These are phyloP conservation scores for Lepisosteus osseus DNA, from an alignment of 2,113 vertebrate genomes.

Conservation along the genomic window DNA sequence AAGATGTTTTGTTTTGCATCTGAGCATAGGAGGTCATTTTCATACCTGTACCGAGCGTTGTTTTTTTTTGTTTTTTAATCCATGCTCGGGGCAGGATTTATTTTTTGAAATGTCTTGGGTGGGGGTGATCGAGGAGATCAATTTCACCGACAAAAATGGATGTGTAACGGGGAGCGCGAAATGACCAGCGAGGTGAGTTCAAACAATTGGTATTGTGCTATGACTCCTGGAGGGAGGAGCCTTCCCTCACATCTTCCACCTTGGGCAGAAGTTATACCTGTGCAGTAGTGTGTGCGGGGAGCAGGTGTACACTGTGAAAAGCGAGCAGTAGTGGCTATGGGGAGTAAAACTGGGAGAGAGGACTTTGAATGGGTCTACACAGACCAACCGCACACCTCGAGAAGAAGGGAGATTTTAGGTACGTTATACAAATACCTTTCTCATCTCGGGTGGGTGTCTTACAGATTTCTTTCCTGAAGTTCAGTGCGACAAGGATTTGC, in stretches of 20 bases:
- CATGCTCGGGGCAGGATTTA: no score
- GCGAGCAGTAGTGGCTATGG: constrained; percentile 63
- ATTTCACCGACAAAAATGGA: no score
- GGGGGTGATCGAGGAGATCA: no score
- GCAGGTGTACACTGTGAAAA: neutral
- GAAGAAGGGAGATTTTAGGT: constrained; percentile 92
- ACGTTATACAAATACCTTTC: constrained; percentile 36
- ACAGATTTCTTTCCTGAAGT: neutral
- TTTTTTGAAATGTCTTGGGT: no score
- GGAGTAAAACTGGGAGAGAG: constrained; percentile 67
- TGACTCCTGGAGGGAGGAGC: constrained; percentile 2
- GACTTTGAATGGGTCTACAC: constrained; percentile 97
- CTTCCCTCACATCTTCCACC: constrained; percentile 21
- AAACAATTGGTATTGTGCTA: no score
- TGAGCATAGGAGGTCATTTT: no score
- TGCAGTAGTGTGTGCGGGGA: neutral
- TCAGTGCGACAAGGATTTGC: no score
- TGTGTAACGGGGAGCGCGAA: neutral
- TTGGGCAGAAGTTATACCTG: constrained; percentile 45
- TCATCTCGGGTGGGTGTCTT: neutral
- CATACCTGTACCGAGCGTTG: no score
- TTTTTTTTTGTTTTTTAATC: no score
- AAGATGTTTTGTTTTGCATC: no score
- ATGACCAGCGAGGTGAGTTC: no score
- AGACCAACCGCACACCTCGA: constrained; percentile 91